phyloP scores from a whole-genome alignment of 2,113 vertebrate genomes.

The Antidorcas marsupialis region DNA sequence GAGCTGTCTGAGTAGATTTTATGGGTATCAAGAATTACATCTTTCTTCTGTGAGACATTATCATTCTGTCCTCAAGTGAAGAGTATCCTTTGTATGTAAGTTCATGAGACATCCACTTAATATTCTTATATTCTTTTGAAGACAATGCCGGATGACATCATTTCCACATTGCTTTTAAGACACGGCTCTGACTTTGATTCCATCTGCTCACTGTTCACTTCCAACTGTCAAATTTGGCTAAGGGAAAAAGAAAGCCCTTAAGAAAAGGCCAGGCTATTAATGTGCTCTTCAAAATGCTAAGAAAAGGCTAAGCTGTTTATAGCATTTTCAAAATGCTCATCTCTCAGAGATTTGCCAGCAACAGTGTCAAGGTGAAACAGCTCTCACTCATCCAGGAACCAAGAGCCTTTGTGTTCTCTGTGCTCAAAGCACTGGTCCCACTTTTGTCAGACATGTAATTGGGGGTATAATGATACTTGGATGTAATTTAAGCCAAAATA shows the following conservation, averaged over 20 bases:
- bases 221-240: slow-evolving; percentile 67
- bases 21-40: slow-evolving; percentile 51
- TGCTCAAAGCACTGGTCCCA: neutral
- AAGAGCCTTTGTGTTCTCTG: neutral
- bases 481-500: slow-evolving; percentile 25
- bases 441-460: neutral
- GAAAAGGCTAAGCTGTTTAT: slow-evolving; percentile 71
- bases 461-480: neutral
- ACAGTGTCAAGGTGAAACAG: slow-evolving; percentile 47
- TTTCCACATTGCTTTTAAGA: slow-evolving; percentile 62
- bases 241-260: slow-evolving; percentile 54
- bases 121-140: slow-evolving; percentile 71
- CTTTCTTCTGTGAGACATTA: slow-evolving; percentile 51
- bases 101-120: slow-evolving; percentile 68
- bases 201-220: slow-evolving; percentile 40
- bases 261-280: slow-evolving; percentile 69
- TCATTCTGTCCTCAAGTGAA: slow-evolving; percentile 62
- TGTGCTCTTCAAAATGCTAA: slow-evolving; percentile 71
- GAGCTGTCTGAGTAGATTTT: slow-evolving; percentile 51
- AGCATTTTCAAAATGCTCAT: slow-evolving; percentile 50
- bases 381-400: neutral
- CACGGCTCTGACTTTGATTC: slow-evolving; percentile 58
- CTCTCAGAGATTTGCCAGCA: slow-evolving; percentile 34
- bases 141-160: slow-evolving; percentile 64
- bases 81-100: slow-evolving; percentile 64